These are phyloP conservation scores for Scatophagus argus DNA, from an alignment of 2,113 vertebrate genomes.

Conservation along the genomic window DNA sequence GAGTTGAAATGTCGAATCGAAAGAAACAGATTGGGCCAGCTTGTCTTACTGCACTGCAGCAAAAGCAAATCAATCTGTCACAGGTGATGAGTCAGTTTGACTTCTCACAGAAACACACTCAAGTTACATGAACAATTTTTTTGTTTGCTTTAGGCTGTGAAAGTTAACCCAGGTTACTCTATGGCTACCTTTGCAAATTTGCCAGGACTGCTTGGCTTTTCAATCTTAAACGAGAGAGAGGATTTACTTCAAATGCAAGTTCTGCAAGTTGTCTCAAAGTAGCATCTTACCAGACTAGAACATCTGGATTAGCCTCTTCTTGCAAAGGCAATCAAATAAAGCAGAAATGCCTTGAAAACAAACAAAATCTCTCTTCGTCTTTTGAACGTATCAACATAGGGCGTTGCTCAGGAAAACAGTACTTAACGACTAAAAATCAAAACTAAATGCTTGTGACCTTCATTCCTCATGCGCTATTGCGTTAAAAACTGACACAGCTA, in stretches of 20 bases:
- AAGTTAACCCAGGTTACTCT: slow-evolving; percentile 4
- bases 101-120: background rate
- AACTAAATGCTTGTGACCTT: too few relatives aligned
- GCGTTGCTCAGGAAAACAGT: too few relatives aligned
- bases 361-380: background rate
- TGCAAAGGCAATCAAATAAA: background rate
- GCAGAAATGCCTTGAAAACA: background rate
- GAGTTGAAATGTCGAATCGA: background rate
- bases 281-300: background rate
- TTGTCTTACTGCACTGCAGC: slow-evolving; percentile 1
- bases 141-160: slow-evolving; percentile 22
- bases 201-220: slow-evolving; percentile 10
- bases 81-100: slow-evolving; percentile 7
- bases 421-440: too few relatives aligned
- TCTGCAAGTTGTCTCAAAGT: background rate
- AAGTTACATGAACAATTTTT: slow-evolving; percentile 44
- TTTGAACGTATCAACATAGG: too few relatives aligned
- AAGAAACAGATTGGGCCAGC: slow-evolving; percentile 24
- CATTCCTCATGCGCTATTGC: too few relatives aligned
- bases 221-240: background rate
- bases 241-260: background rate
- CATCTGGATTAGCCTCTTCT: background rate
- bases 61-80: slow-evolving; percentile 18
- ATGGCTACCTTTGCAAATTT: background rate
- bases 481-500: too few relatives aligned